A percentile compares a stretch with the other conserved stretches of the same genome.
phyloP scores from a whole-genome alignment of 2,888 invertebrate species.

The Ditylenchus weischeri region DNA sequence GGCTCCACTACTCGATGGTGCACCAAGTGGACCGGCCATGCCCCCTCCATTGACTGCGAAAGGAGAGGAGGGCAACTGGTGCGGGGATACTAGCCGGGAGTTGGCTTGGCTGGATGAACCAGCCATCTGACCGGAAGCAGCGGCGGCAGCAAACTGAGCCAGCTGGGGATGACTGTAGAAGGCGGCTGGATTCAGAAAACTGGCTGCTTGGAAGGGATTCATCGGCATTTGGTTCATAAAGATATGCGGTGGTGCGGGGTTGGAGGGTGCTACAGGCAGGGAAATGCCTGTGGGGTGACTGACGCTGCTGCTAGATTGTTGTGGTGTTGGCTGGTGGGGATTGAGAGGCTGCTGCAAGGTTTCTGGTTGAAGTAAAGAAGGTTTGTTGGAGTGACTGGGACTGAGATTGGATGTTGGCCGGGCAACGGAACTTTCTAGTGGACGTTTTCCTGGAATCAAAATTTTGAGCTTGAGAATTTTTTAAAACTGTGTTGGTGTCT shows the following conservation, averaged over 20 bases:
- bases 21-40: not conserved
- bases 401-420: too few species aligned
- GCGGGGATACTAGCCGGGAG: not conserved
- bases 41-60: conserved; percentile 9
- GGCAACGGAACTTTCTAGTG: too few species aligned
- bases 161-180: too few species aligned
- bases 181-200: too few species aligned
- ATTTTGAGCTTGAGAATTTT: too few species aligned
- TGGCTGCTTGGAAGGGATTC: conserved; percentile 3
- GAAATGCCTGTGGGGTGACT: not conserved
- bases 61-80: not conserved
- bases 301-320: not conserved
- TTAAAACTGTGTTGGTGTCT: too few species aligned
- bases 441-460: too few species aligned
- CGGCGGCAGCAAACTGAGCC: too few species aligned
- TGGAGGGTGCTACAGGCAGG: not conserved
- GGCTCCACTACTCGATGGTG: not conserved
- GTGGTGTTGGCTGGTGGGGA: not conserved
- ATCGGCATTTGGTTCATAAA: not conserved
- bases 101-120: too few species aligned
- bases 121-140: too few species aligned
- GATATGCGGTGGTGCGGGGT: conserved; percentile 4
- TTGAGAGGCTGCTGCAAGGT: conserved; percentile 2
- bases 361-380: not conserved
- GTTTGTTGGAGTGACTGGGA: too few species aligned